These are phyloP conservation scores for Edolisoma coerulescens DNA, from an alignment of 2,113 vertebrate genomes.

Conservation along the genomic window DNA sequence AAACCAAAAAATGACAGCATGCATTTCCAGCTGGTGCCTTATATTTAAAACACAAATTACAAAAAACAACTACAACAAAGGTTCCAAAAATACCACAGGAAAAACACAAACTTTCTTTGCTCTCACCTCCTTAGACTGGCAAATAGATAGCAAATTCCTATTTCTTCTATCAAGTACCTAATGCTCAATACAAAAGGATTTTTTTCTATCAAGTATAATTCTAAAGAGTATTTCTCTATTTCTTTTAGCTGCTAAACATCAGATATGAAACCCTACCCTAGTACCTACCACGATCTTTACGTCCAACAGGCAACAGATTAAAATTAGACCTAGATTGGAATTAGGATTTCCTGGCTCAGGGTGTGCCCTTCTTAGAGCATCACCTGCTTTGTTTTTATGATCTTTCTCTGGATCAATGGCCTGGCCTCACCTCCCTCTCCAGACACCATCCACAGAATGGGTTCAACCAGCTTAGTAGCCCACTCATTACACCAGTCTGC, in stretches of 20 bases:
- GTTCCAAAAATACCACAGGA: not conserved
- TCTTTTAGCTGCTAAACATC: not conserved
- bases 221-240: not conserved
- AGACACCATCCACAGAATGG: not conserved
- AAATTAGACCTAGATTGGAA: not conserved
- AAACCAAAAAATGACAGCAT: not conserved
- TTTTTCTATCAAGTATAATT: not conserved
- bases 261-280: not conserved
- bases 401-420: not conserved
- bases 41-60: not conserved
- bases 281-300: not conserved
- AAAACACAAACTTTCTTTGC: not conserved
- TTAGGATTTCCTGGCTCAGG: not conserved
- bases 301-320: not conserved
- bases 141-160: not conserved
- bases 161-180: not conserved
- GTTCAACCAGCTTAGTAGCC: not conserved
- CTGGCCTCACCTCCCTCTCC: not conserved
- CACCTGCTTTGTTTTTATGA: not conserved
- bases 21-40: not conserved
- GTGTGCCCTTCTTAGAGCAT: not conserved
- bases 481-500: not conserved
- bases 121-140: not conserved
- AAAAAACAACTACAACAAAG: not conserved
- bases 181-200: not conserved